Percentiles rank a stretch among this genome's conserved stretches.
Evolutionary conservation across 2,113 vertebrate species (phyloP).

Genomic region (Ornithorhynchus anatinus): DNA sequence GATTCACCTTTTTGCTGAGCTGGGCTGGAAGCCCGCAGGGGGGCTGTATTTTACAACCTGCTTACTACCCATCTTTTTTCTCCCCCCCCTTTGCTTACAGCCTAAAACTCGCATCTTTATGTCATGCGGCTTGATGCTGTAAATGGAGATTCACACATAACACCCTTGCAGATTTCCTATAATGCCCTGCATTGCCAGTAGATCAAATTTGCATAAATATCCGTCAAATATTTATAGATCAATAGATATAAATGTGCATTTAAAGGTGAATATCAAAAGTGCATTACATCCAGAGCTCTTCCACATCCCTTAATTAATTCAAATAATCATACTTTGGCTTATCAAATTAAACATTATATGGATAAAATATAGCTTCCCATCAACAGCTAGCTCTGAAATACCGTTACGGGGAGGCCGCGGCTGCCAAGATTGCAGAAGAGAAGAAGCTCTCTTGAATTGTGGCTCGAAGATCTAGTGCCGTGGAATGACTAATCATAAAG

Average conservation of each 20-base stretch:
- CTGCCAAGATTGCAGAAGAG: constrained; percentile 14
- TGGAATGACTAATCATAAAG: constrained; percentile 31
- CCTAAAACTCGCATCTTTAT: constrained; percentile 28
- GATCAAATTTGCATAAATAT: constrained; percentile 57
- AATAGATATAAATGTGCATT: constrained; percentile 36
- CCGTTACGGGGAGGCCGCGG: constrained; percentile 1
- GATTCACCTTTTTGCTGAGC: too few relatives aligned
- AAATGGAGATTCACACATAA: constrained; percentile 44
- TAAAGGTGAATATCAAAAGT: constrained; percentile 51
- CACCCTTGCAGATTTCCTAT: constrained; percentile 38
- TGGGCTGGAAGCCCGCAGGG: too few relatives aligned
- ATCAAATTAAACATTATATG: constrained; percentile 52
- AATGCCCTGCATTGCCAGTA: constrained; percentile 22
- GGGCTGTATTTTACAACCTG: too few relatives aligned
- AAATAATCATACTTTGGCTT: constrained; percentile 53
- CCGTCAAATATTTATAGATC: constrained; percentile 54
- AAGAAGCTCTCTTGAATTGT: constrained; percentile 29
- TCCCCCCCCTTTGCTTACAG: not conserved
- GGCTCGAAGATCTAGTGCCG: constrained; percentile 17
- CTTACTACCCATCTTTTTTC: too few relatives aligned
- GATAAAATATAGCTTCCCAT: constrained; percentile 44
- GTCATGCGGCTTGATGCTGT: constrained; percentile 19
- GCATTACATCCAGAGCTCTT: constrained; percentile 36
- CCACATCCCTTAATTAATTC: constrained; percentile 53
- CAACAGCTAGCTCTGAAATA: constrained; percentile 39